Percentiles rank a stretch among this genome's conserved stretches.
phyloP scores from a whole-genome alignment of 2,113 vertebrate genomes.

The Acinonyx jubatus region DNA sequence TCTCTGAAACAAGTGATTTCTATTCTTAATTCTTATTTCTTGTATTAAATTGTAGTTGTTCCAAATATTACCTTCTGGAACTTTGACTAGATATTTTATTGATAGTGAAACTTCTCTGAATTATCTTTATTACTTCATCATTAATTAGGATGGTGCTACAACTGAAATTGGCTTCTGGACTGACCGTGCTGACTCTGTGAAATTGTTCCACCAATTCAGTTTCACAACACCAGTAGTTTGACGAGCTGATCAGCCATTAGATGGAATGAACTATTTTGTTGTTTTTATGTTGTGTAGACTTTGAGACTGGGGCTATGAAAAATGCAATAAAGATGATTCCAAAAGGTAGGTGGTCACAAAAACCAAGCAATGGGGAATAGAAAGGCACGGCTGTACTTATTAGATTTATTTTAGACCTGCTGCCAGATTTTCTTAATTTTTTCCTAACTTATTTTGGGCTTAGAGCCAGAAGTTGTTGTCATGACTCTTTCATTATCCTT shows the following conservation, averaged over 20 bases:
- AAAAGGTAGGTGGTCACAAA: neutral
- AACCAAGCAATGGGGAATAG: neutral
- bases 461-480: neutral
- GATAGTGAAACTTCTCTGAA: neutral
- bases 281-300: neutral
- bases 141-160: neutral
- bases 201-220: neutral
- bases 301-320: neutral
- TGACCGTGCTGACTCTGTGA: neutral
- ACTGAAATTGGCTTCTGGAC: neutral
- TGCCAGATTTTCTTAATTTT: neutral
- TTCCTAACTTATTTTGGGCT: neutral
- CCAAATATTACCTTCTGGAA: neutral
- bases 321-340: neutral
- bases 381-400: neutral
- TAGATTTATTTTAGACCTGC: neutral
- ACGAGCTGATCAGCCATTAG: neutral
- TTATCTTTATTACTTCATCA: neutral
- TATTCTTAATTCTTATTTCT: neutral
- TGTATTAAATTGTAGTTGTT: neutral
- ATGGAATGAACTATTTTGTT: neutral
- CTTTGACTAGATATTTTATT: neutral
- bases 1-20: neutral
- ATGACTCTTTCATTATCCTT: conserved; percentile 31
- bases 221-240: neutral